Base-by-base conservation (phyloP, 2,888 invertebrate species). In the Drosophila demipolita region DNA sequence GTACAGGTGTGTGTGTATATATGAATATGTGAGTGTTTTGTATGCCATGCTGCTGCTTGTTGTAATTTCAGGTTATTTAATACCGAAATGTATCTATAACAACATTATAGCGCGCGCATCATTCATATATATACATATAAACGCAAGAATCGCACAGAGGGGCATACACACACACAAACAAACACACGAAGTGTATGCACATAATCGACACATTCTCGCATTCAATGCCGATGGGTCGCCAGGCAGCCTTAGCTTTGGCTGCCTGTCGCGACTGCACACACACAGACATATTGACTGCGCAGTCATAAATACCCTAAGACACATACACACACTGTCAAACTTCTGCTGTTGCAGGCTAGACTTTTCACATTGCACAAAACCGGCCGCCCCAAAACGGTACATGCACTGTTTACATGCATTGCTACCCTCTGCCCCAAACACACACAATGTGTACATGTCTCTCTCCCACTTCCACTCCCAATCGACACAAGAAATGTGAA, bases 21-120 rank as follows among this genome's bases (percentile, higher is more conserved):
- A 55, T 60, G 57, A 68, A 59, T 66, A 54, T 69, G 69, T 62
- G 52, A 69, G 57, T 59, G 55, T 70, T 57, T 71, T 45, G 59
- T 80, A 54, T 85, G 70, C 54, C 73, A 83, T 84, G 84, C 71
- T 83, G 79, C 74, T 78, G 80, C 75, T 75, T 79, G 79, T 73
- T 84, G 85, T 87, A 89, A 87, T 87, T 87, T 87, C 86, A 85
- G 87, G 89, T 87, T 87, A 89, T 87, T 84, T 89, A 83, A 86
- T 82, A 89, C 86, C 77, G 77, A 89, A 89, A 84, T 87, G 89
- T 87, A 87, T 87, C 87, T 87, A 87, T 87, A 87, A 89, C 85
- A 86, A 86, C 70, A 82, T 85, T 87, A 85, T 83, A 87, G 83
- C 78, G 82, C 76, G 82, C 89, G 83, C 87, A 87, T 84, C 83